A percentile compares a stretch with the other conserved stretches of the same genome.
Conservation (phyloP, 2,797 vertebrate genomes). For the Syndactyla subalaris region DNA sequence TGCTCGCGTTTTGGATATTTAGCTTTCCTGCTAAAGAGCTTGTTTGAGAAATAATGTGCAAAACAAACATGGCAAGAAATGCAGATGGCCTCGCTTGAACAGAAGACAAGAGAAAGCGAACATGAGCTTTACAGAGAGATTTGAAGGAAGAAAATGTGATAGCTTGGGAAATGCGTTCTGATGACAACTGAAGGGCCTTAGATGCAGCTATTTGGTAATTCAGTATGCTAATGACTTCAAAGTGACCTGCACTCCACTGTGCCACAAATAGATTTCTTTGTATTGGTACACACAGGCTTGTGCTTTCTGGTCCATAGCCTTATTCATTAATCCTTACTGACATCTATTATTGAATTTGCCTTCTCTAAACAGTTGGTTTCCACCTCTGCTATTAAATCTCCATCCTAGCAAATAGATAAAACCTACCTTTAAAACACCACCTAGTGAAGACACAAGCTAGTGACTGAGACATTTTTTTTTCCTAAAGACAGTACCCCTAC, state of each 20-base stretch:
- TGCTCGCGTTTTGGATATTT: not conserved
- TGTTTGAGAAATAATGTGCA: not conserved
- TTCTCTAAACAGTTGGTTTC: conserved; percentile 52
- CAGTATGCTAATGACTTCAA: conserved; percentile 44
- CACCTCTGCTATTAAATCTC: conserved; percentile 57
- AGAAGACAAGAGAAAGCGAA: not conserved
- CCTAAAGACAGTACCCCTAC: not conserved
- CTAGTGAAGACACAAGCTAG: not conserved
- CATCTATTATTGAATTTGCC: conserved; percentile 54
- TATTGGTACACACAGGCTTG: conserved; percentile 31
- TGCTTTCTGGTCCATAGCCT: conserved; percentile 49
- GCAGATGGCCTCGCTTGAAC: not conserved
- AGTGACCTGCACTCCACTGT: conserved; percentile 47
- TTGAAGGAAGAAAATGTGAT: not conserved
- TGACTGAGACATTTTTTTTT: not conserved
- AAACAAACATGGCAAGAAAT: not conserved
- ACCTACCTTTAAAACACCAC: conserved; percentile 4
- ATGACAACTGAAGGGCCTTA: not conserved
- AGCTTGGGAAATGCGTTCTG: conserved; percentile 8
- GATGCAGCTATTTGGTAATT: conserved; percentile 24
- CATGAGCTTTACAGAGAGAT: not conserved
- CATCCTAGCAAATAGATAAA: not conserved
- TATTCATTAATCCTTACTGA: conserved; percentile 70
- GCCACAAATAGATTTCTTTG: conserved; percentile 61
- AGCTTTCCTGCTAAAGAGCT: not conserved